Evolutionary conservation across 2,113 vertebrate species (phyloP).

Genomic region (Hypomesus transpacificus): DNA sequence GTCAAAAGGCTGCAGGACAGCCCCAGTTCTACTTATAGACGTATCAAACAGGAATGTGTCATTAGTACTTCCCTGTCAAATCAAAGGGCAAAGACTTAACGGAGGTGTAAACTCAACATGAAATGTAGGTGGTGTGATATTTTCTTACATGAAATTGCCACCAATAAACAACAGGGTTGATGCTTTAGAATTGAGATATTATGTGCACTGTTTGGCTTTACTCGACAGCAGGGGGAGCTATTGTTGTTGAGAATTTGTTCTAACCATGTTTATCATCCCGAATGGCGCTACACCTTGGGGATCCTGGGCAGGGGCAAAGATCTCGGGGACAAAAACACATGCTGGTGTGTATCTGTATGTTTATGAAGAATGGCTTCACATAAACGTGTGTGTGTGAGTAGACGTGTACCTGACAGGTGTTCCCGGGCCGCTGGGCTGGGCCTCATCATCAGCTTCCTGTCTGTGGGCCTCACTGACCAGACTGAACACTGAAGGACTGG

Average conservation of each 20-base stretch:
- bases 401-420: conserved; percentile 69
- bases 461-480: conserved; percentile 79
- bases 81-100: too few species aligned
- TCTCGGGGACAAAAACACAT: background rate
- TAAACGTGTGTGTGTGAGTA: conserved; percentile 9
- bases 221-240: background rate
- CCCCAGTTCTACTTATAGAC: conserved; percentile 38
- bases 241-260: background rate
- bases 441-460: conserved; percentile 63
- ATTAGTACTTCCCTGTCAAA: too few species aligned
- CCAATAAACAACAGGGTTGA: too few species aligned
- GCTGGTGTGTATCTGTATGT: background rate
- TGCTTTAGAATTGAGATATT: background rate
- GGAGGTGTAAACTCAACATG: too few species aligned
- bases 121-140: too few species aligned
- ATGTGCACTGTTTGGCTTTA: background rate
- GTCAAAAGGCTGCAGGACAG: conserved; percentile 18
- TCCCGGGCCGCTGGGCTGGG: conserved; percentile 45
- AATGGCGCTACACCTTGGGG: background rate
- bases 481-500: conserved; percentile 80
- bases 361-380: background rate
- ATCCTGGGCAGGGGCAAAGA: background rate
- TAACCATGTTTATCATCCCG: too few species aligned
- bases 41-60: conserved; percentile 18
- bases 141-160: too few species aligned